These are phyloP conservation scores for Acinonyx jubatus DNA, from an alignment of 2,113 vertebrate species.

Conservation along the genomic window DNA sequence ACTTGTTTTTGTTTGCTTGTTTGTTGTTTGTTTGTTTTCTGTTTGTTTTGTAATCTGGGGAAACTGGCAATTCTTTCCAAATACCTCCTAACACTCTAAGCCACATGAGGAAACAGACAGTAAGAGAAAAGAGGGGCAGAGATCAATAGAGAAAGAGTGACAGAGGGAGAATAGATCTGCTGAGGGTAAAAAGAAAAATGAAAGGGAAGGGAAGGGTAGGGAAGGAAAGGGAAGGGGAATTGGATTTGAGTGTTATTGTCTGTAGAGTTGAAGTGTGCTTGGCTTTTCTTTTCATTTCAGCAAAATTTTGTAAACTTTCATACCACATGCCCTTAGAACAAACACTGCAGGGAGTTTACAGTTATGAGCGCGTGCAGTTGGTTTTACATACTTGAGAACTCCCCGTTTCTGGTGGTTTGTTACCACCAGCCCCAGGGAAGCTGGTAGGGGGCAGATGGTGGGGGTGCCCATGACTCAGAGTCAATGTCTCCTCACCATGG, in stretches of 20 bases:
- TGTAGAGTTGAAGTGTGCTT: background rate
- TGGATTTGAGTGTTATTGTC: background rate
- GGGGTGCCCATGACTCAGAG: background rate
- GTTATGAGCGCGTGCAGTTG: fast-evolving
- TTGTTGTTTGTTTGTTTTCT: too few species aligned
- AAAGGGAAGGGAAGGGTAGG: too few species aligned
- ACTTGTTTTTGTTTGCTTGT: background rate
- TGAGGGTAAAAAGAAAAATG: background rate
- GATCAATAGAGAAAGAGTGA: background rate
- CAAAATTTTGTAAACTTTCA: background rate
- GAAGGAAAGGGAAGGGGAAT: background rate
- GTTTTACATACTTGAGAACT: background rate
- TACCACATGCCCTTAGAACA: background rate
- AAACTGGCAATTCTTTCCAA: background rate
- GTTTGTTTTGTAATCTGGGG: background rate
- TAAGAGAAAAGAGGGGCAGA: background rate
- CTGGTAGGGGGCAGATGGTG: fast-evolving
- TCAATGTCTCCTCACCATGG: background rate
- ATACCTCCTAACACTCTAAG: background rate
- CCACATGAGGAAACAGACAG: background rate
- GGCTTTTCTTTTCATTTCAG: conserved; percentile 12
- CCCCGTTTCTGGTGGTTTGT: background rate
- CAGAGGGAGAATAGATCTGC: background rate
- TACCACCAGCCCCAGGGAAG: background rate
- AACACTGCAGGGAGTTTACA: background rate